Base-by-base conservation (phyloP, 2,888 invertebrate species). In the Ennomos erosarius region DNA sequence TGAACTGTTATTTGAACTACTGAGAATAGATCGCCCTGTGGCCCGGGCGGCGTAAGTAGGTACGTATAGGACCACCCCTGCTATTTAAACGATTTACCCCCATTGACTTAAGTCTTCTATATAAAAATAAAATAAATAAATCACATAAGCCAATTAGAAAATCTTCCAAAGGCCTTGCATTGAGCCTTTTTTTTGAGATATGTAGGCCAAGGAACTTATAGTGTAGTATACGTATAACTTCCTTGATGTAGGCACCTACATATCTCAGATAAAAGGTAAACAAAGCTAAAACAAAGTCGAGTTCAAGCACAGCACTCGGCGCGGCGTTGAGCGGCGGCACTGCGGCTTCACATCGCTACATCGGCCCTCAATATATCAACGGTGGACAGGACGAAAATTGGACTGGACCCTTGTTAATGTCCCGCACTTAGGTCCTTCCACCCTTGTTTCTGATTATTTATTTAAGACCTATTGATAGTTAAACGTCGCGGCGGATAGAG, bases 381-480 rank as follows among this genome's bases (percentile, higher is more conserved):
- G 85, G 85, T 79, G 84, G 91, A 91, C 91, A 90, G 90, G 84
- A 88, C 85, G 89, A 90, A 91, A 92, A 92, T 92, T 91, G 90
- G 90, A 88, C 87, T 84, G 88, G 88, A 90, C 90, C 91, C 90
- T 88, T 90, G 90, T 91, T 91, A 91, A 91, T 90, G 90, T 90
- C 84, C 84, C 76, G 79, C 85, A 88, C 89, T 90, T 90, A 88
- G 87, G 82, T 82, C 85, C 84, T 83, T 84, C 82, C 84, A 81
- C 81, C 81, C 84, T 82, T 84, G 84, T 88, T 85, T 81, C 83
- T 87, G 86, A 89, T 89, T 91, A 90, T 90, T 90, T 87, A 87
- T 87, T 90, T 89, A 90, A 88, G 85, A 85, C 84, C 83, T 87
- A 88, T 90, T 85, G 89, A 88, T 88, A 84, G 78, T 56, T 61